Conservation (phyloP, 92 coral and sea anemone species). For the Muricea muricata region DNA sequence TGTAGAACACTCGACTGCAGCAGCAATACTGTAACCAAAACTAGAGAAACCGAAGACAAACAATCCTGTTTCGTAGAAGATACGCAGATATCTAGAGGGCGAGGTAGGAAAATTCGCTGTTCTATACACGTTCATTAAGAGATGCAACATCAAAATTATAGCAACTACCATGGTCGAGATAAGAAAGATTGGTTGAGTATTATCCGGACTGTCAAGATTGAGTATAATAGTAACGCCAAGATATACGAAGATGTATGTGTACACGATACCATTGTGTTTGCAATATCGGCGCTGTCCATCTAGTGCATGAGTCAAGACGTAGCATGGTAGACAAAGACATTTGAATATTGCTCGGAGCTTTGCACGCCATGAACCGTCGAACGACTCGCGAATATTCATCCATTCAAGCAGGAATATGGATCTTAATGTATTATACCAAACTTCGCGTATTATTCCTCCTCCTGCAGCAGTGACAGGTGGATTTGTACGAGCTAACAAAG, state of each 20-base stretch:
- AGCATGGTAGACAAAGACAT: background rate
- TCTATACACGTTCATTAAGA: background rate
- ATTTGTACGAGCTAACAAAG: background rate
- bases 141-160: background rate
- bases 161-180: background rate
- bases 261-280: background rate
- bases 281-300: background rate
- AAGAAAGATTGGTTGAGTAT: background rate
- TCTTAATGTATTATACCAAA: background rate
- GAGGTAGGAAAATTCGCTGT: background rate
- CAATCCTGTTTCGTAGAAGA: background rate
- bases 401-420: background rate
- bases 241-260: background rate
- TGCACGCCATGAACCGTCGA: background rate
- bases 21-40: background rate
- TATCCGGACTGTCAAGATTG: background rate
- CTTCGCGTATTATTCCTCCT: background rate
- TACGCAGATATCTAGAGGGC: background rate
- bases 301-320: background rate
- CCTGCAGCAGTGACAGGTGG: background rate
- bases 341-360: background rate
- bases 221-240: background rate
- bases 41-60: conserved; percentile 14
- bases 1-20: background rate
- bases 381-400: background rate